These are phyloP conservation scores for Zootermopsis nevadensis DNA, from an alignment of 2,888 invertebrate species.

Conservation along the genomic window DNA sequence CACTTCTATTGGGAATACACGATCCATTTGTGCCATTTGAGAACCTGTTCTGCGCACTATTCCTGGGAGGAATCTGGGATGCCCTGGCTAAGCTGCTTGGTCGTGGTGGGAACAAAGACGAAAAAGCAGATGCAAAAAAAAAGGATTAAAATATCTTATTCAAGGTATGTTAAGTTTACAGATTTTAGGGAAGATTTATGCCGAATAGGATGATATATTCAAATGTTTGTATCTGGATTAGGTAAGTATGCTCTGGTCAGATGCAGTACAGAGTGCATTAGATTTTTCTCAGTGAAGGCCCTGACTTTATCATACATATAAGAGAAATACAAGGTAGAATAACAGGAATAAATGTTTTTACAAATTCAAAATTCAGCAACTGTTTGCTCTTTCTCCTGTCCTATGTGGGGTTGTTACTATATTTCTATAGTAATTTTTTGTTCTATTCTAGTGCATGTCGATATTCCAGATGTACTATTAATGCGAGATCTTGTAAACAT, in stretches of 20 bases:
- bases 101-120: constrained; percentile 84
- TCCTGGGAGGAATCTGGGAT: constrained; percentile 99
- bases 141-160: constrained; percentile 71
- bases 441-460: too few species aligned
- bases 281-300: background rate
- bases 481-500: too few species aligned
- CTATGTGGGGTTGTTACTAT: too few species aligned
- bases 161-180: background rate
- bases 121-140: constrained; percentile 82
- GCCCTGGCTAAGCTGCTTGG: constrained; percentile 90
- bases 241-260: background rate
- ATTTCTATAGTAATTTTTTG: too few species aligned
- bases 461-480: too few species aligned
- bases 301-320: background rate
- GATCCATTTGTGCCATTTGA: constrained; percentile 99
- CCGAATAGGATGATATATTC: background rate
- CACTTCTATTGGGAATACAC: constrained; percentile 95
- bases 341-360: too few species aligned
- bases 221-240: background rate
- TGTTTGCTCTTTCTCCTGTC: too few species aligned
- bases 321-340: background rate
- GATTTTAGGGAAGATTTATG: background rate
- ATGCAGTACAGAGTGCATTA: background rate
- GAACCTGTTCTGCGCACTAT: constrained; percentile 95
- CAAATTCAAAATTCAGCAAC: too few species aligned